Conservation (phyloP, 2,888 invertebrate genomes). For the Serripes groenlandicus region DNA sequence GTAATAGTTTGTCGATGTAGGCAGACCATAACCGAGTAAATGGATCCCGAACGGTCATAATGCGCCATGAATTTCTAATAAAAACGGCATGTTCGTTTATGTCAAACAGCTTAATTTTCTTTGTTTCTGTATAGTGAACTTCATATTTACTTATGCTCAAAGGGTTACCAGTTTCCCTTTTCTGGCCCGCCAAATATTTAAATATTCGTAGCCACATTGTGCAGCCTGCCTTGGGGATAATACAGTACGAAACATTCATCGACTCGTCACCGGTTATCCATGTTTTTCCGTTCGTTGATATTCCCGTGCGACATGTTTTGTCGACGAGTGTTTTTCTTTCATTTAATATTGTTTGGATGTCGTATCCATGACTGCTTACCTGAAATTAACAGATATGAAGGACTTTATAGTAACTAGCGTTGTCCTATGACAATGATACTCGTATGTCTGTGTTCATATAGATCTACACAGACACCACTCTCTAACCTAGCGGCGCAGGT, state of each 20-base stretch:
- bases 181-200: conserved; percentile 65
- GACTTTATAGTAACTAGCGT: too few species aligned
- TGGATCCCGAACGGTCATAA: conserved; percentile 73
- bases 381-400: too few species aligned
- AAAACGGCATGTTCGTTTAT: conserved; percentile 28
- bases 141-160: conserved; percentile 60
- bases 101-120: background rate
- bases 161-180: conserved; percentile 28
- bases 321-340: too few species aligned
- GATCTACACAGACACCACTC: too few species aligned
- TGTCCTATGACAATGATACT: too few species aligned
- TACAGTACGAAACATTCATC: conserved; percentile 66
- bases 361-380: too few species aligned
- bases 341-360: too few species aligned
- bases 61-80: conserved; percentile 42
- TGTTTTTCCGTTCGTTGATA: background rate
- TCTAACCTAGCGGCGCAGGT: too few species aligned
- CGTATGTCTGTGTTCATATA: too few species aligned
- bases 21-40: conserved; percentile 75
- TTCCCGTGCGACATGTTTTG: too few species aligned
- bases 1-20: conserved; percentile 74
- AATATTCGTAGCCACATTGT: conserved; percentile 74
- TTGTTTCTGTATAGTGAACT: conserved; percentile 26
- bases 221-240: conserved; percentile 74
- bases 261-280: conserved; percentile 38